Conservation (phyloP, 2,113 vertebrate species). For the Lampris megalopsis region DNA sequence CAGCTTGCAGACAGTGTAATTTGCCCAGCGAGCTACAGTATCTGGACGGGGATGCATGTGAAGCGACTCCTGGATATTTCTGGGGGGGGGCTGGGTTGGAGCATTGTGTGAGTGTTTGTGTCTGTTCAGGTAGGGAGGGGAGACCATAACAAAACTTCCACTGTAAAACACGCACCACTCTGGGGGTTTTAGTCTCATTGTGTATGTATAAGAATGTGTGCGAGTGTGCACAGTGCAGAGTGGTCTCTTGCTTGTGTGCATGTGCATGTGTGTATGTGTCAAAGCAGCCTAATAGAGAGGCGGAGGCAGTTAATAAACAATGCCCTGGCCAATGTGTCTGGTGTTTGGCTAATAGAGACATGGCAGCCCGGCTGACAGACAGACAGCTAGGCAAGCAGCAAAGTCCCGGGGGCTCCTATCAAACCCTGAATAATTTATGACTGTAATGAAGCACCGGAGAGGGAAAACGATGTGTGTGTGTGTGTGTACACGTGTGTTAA, state of each 20-base stretch:
- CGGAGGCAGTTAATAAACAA: conserved; percentile 57
- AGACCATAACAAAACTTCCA: conserved; percentile 17
- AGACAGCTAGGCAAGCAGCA: conserved; percentile 31
- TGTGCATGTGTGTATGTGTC: not conserved
- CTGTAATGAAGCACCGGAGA: conserved; percentile 55
- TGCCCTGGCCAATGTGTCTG: conserved; percentile 10
- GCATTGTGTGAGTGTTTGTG: not conserved
- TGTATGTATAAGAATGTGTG: not conserved
- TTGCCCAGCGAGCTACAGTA: conserved; percentile 47
- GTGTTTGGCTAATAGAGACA: conserved; percentile 52
- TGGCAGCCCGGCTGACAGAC: conserved; percentile 19
- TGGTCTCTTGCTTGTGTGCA: not conserved
- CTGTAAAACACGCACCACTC: conserved; percentile 9
- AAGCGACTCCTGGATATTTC: conserved; percentile 7
- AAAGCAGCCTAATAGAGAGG: conserved; percentile 40
- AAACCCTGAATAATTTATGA: conserved; percentile 62
- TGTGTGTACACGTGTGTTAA: conserved; percentile 4
- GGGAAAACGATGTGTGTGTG: not conserved
- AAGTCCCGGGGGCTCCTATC: conserved; percentile 43
- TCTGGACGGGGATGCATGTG: conserved; percentile 1
- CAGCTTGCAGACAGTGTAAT: conserved; percentile 53
- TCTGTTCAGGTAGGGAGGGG: not conserved
- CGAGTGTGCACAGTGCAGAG: not conserved
- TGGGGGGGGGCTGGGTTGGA: not conserved
- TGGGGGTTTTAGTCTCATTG: not conserved